phyloP scores from a whole-genome alignment of 2,797 vertebrate species.

The Muraenolepis orangiensis region DNA sequence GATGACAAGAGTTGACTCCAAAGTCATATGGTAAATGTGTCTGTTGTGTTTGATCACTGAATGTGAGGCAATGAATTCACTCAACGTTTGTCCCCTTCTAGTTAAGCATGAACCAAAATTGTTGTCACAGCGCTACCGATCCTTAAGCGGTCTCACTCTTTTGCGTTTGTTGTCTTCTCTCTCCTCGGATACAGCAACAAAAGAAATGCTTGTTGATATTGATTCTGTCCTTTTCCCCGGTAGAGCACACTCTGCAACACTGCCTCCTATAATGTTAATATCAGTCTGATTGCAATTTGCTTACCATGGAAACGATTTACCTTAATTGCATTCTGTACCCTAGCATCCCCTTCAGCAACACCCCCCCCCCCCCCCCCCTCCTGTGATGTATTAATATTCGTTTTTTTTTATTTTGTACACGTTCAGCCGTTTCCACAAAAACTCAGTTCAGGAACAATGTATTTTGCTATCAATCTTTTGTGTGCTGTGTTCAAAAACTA shows the following conservation, averaged over 20 bases:
- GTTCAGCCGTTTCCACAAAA: neutral
- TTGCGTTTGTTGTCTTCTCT: neutral
- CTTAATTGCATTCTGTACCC: neutral
- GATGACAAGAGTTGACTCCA: neutral
- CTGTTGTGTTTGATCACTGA: neutral
- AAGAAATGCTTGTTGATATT: neutral
- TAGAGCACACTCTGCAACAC: neutral
- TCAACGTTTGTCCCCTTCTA: neutral
- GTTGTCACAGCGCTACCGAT: neutral
- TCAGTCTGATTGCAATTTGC: neutral
- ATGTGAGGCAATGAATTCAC: neutral
- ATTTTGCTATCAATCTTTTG: neutral
- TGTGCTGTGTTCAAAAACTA: neutral
- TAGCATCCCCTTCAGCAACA: neutral
- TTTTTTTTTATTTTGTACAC: neutral
- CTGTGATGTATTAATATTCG: neutral
- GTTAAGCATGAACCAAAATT: neutral
- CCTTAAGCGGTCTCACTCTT: neutral
- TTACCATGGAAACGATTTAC: neutral
- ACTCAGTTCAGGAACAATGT: neutral
- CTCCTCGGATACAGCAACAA: neutral
- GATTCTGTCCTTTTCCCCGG: neutral
- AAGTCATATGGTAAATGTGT: neutral
- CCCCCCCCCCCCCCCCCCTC: neutral
- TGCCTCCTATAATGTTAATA: neutral